These are phyloP conservation scores for Pygoscelis adeliae DNA, from an alignment of 2,113 vertebrate genomes.

Conservation along the genomic window DNA sequence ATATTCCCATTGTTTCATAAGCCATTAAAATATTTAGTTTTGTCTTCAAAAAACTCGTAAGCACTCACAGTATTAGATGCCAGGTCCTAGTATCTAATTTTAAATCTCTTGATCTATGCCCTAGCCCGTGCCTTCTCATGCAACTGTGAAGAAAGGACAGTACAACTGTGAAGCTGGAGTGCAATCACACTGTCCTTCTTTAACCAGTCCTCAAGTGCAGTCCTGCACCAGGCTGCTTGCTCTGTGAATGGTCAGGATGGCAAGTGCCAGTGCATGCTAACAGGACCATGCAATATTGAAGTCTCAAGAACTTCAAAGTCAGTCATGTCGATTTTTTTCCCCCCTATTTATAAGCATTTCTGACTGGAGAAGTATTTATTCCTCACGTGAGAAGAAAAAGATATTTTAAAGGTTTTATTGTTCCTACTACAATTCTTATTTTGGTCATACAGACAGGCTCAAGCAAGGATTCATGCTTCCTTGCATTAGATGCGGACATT, in stretches of 20 bases:
- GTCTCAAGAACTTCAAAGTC: background rate
- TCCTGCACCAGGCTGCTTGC: background rate
- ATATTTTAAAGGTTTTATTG: background rate
- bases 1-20: background rate
- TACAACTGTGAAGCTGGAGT: background rate
- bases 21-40: background rate
- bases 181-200: background rate
- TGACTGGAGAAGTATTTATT: background rate
- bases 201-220: background rate
- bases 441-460: background rate
- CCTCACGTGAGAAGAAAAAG: background rate
- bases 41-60: background rate
- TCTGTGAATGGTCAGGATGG: background rate
- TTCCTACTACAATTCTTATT: background rate
- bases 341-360: background rate
- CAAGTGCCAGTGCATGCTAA: background rate
- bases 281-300: background rate
- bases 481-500: background rate
- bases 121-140: background rate
- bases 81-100: background rate
- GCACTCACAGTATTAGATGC: background rate
- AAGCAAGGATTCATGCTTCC: background rate
- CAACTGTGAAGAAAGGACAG: background rate
- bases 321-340: accelerated
- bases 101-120: background rate